These are phyloP conservation scores for Halocynthia aurantium DNA, from an alignment of 23 tunicate species.

Conservation along the genomic window DNA sequence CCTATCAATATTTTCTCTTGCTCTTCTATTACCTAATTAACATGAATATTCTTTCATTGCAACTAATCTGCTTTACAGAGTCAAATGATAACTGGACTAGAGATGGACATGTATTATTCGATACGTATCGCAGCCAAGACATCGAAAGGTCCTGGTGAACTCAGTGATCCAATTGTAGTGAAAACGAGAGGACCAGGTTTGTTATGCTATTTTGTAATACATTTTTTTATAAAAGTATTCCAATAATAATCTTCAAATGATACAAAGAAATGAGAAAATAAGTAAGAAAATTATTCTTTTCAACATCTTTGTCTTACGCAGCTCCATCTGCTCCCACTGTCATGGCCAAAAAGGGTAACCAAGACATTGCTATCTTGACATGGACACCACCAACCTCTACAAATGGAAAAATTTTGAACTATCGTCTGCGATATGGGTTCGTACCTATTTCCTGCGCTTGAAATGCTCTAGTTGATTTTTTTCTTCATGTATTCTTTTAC, in stretches of 20 bases:
- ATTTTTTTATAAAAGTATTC: background rate
- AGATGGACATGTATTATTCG: conserved; percentile 50
- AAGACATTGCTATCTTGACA: conserved; percentile 23
- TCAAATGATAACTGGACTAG: conserved; percentile 26
- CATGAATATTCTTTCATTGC: background rate
- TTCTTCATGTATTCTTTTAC: too few relatives aligned
- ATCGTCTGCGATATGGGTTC: conserved; percentile 51
- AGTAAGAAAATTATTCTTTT: too few relatives aligned
- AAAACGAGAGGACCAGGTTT: conserved; percentile 63
- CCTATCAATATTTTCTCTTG: too few relatives aligned
- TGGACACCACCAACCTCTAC: conserved; percentile 43
- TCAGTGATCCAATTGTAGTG: conserved; percentile 34
- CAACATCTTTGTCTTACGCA: conserved; percentile 9
- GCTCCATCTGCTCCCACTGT: conserved; percentile 36
- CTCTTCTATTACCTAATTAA: background rate
- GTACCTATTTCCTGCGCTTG: background rate
- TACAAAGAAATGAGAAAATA: too few relatives aligned
- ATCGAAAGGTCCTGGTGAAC: conserved; percentile 48
- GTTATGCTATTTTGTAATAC: background rate
- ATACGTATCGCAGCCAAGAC: conserved; percentile 61
- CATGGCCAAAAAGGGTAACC: background rate
- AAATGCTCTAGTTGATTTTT: too few relatives aligned
- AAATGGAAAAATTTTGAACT: conserved; percentile 35
- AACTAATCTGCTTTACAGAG: conserved; percentile 24
- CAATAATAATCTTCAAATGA: background rate